A percentile compares a stretch with the other conserved stretches of the same genome.
phyloP scores from a whole-genome alignment of 2,113 vertebrate species.

The Amia ocellicauda region DNA sequence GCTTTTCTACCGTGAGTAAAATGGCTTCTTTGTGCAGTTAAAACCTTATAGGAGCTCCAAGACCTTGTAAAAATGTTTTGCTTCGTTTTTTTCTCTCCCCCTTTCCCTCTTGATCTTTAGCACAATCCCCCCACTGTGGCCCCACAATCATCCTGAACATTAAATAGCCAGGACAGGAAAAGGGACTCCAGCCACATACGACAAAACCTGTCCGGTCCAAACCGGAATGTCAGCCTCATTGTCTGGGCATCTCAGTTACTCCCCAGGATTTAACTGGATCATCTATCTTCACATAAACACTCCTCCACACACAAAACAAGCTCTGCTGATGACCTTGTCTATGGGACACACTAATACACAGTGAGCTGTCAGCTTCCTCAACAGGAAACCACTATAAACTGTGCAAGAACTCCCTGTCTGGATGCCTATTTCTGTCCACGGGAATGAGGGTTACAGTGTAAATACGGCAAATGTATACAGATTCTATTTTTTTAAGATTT shows the following conservation, averaged over 20 bases:
- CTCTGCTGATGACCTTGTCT: no score
- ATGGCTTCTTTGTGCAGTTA: background rate
- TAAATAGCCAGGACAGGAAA: background rate
- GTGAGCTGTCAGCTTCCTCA: no score
- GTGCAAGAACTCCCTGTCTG: no score
- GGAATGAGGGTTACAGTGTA: no score
- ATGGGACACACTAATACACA: no score
- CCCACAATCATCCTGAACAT: background rate
- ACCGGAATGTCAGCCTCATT: slow-evolving; percentile 14
- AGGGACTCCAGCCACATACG: background rate
- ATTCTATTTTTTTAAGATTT: no score
- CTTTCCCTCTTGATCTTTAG: background rate
- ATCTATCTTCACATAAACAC: slow-evolving; percentile 18
- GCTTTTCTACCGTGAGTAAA: slow-evolving; percentile 1
- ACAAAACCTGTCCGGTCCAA: background rate
- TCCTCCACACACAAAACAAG: background rate
- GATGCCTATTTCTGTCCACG: no score
- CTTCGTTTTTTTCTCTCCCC: background rate
- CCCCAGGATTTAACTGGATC: slow-evolving; percentile 9
- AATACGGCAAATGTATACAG: no score
- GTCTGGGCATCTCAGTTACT: slow-evolving; percentile 12
- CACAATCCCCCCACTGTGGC: background rate
- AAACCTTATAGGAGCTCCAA: background rate
- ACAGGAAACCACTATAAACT: no score
- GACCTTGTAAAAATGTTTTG: background rate